Evolutionary conservation across 1,140 invertebrate genomes (phyloP).

Genomic region (Spodoptera litura): DNA sequence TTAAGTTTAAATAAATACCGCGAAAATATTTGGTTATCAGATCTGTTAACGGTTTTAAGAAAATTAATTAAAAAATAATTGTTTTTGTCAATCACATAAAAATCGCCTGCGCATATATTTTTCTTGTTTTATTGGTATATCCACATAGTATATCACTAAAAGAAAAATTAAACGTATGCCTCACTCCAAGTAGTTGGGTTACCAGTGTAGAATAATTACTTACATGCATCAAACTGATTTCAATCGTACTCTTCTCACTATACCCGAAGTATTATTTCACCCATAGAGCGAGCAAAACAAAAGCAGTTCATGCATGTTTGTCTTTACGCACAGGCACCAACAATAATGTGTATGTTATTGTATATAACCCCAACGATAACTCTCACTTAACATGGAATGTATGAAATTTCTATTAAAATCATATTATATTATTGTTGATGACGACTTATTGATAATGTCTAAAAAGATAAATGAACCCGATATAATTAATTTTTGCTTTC

Average conservation of each 20-base stretch:
- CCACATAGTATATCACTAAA: neutral
- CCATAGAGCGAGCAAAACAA: constrained; percentile 32
- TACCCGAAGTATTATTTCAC: constrained; percentile 1
- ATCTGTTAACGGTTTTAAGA: no score
- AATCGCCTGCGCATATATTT: neutral
- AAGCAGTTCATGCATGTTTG: constrained; percentile 48
- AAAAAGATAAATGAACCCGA: no score
- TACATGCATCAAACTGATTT: constrained; percentile 1
- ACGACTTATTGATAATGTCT: neutral
- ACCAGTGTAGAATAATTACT: neutral
- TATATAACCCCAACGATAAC: neutral
- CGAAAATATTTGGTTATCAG: no score
- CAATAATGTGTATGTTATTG: constrained; percentile 35
- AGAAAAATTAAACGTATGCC: neutral
- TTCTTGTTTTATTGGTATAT: neutral
- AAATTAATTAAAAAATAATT: no score
- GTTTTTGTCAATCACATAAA: no score
- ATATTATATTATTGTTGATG: constrained; percentile 23
- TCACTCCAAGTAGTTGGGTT: neutral
- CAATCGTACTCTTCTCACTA: neutral
- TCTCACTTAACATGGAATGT: neutral
- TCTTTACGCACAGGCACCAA: constrained; percentile 40
- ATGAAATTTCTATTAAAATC: neutral
- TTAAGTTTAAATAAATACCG: no score
- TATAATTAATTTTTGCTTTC: constrained; percentile 45